phyloP scores from a whole-genome alignment of 2,113 vertebrate species.

The Crypturellus undulatus region DNA sequence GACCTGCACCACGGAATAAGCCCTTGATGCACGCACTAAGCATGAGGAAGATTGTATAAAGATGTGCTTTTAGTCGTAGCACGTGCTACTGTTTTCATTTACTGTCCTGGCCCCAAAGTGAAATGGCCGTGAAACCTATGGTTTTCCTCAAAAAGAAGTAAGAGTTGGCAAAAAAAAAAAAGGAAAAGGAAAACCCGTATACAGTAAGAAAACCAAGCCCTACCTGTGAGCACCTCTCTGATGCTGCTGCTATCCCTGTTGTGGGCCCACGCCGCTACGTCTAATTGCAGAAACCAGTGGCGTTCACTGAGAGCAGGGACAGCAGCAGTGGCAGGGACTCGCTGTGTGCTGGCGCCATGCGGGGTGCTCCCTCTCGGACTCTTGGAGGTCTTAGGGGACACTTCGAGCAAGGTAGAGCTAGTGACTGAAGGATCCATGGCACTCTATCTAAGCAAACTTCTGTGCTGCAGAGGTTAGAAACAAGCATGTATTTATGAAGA shows the following conservation, averaged over 20 bases:
- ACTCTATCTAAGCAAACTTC: fast-evolving
- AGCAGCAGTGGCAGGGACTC: fast-evolving
- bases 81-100: neutral
- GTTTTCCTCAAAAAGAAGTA: neutral
- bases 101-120: neutral
- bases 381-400: neutral
- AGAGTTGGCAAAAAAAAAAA: neutral
- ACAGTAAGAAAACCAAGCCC: neutral
- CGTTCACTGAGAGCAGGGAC: neutral
- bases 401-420: neutral
- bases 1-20: neutral
- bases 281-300: neutral
- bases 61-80: neutral
- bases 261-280: neutral
- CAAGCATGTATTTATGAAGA: neutral
- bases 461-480: neutral
- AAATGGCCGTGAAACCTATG: neutral
- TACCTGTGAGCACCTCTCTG: fast-evolving
- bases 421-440: fast-evolving
- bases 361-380: fast-evolving
- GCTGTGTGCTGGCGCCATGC: neutral
- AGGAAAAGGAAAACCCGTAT: fast-evolving
- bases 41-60: neutral
- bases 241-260: fast-evolving
- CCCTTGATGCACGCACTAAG: neutral